Evolutionary conservation across 2,113 vertebrate species (phyloP).

Genomic region (Phodopus roborovskii): DNA sequence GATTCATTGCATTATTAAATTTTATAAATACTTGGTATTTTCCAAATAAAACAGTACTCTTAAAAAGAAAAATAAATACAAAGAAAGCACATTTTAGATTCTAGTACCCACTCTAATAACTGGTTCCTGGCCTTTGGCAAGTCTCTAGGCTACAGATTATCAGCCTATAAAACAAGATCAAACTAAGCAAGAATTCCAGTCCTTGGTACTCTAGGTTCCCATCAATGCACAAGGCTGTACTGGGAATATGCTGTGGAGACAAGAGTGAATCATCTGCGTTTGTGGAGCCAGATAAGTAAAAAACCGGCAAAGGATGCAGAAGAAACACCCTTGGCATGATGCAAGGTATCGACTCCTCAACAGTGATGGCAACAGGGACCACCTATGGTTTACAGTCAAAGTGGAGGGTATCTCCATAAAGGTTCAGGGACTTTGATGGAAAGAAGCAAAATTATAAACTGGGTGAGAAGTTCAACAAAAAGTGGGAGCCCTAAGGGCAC

Average conservation of each 20-base stretch:
- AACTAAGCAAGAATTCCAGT: not conserved
- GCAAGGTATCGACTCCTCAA: not conserved
- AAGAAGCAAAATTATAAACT: not conserved
- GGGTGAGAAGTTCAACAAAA: not conserved
- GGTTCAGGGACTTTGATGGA: not conserved
- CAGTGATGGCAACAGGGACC: not conserved
- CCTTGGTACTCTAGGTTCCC: not conserved
- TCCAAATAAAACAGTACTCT: not conserved
- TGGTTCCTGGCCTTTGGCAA: not conserved
- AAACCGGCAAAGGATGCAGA: too few relatives aligned
- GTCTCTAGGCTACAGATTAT: not conserved
- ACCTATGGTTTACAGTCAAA: not conserved
- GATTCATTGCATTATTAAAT: not conserved
- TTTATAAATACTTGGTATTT: constrained; percentile 34
- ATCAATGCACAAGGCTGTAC: not conserved
- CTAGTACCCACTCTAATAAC: not conserved
- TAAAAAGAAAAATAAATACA: constrained; percentile 3
- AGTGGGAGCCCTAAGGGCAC: not conserved
- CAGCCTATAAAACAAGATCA: not conserved
- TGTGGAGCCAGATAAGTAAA: too few relatives aligned
- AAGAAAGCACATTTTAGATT: not conserved
- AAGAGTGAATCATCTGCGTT: not conserved
- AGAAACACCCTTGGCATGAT: not conserved
- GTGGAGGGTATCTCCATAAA: not conserved
- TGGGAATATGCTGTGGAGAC: not conserved